A percentile compares a stretch with the other conserved stretches of the same genome.
Conservation (phyloP, 2,113 vertebrate species). For the Caracal caracal region DNA sequence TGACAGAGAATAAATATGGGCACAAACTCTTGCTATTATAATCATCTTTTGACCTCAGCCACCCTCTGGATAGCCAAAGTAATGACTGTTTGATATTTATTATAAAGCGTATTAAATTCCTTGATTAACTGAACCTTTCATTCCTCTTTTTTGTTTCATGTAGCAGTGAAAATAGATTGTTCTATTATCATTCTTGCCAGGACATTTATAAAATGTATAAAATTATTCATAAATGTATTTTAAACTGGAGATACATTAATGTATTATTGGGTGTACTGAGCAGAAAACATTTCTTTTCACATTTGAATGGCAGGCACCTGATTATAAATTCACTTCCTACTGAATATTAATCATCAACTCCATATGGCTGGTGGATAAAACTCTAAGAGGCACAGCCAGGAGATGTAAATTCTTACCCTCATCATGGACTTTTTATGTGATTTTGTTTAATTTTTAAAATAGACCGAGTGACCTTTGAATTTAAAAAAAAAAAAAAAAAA, state of each 20-base stretch:
- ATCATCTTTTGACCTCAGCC: slow-evolving; percentile 59
- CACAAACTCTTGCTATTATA: slow-evolving; percentile 26
- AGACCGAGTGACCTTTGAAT: background rate
- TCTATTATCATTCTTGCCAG: slow-evolving; percentile 72
- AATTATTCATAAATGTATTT: slow-evolving; percentile 74
- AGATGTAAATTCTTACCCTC: slow-evolving; percentile 57
- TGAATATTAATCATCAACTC: slow-evolving; percentile 71
- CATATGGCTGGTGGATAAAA: slow-evolving; percentile 59
- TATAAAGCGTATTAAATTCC: slow-evolving; percentile 68
- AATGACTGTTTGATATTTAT: slow-evolving; percentile 74
- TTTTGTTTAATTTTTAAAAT: slow-evolving; percentile 67
- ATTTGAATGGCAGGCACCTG: slow-evolving; percentile 73
- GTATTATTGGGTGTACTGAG: slow-evolving; percentile 48
- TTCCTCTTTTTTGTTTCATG: slow-evolving; percentile 62
- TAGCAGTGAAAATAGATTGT: slow-evolving; percentile 69
- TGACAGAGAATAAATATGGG: slow-evolving; percentile 63
- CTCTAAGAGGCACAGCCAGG: slow-evolving; percentile 13
- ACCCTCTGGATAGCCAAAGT: slow-evolving; percentile 49
- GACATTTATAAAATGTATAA: slow-evolving; percentile 68
- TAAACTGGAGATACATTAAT: slow-evolving; percentile 66
- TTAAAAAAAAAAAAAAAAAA: background rate
- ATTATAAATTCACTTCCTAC: slow-evolving; percentile 62
- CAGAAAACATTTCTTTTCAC: slow-evolving; percentile 65
- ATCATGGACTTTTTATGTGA: slow-evolving; percentile 45
- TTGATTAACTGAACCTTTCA: slow-evolving; percentile 68